phyloP scores from a whole-genome alignment of 2,888 invertebrate species.

The Ditula angustiorana region DNA sequence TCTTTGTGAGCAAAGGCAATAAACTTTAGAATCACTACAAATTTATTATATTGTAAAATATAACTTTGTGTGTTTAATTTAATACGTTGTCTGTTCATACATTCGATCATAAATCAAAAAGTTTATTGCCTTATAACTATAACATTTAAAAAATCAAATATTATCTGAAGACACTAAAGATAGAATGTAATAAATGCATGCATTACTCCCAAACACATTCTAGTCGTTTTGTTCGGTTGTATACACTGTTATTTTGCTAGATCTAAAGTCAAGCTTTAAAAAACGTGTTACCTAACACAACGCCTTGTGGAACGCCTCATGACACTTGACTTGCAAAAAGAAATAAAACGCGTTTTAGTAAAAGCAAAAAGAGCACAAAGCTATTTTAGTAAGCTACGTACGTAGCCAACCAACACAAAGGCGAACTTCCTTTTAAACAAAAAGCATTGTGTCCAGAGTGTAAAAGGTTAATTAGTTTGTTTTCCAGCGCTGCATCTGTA shows the following conservation, averaged over 20 bases:
- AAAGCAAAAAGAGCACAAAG: neutral
- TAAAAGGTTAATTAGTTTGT: constrained; percentile 16
- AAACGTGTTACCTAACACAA: neutral
- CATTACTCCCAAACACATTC: neutral
- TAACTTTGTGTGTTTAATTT: neutral
- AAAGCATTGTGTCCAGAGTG: neutral
- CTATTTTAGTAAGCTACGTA: neutral
- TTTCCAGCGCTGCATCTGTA: constrained; percentile 2
- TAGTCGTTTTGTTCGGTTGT: neutral
- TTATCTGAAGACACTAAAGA: neutral
- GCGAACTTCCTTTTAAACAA: constrained; percentile 12
- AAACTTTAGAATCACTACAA: neutral
- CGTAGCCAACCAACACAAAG: neutral
- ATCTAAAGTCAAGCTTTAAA: neutral
- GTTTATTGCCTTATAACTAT: constrained; percentile 7
- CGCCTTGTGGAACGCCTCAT: neutral
- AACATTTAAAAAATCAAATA: constrained; percentile 1
- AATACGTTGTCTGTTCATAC: neutral
- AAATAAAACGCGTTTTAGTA: neutral
- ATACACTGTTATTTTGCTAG: neutral
- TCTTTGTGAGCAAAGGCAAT: neutral
- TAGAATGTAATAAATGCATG: neutral
- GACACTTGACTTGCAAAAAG: neutral
- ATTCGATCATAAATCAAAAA: constrained; percentile 2
- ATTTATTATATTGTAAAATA: neutral